Evolutionary conservation across 2,797 vertebrate species (phyloP), one percentile per base, ranked within the genome.

Genomic region (Neosalanx taihuensis): DNA sequence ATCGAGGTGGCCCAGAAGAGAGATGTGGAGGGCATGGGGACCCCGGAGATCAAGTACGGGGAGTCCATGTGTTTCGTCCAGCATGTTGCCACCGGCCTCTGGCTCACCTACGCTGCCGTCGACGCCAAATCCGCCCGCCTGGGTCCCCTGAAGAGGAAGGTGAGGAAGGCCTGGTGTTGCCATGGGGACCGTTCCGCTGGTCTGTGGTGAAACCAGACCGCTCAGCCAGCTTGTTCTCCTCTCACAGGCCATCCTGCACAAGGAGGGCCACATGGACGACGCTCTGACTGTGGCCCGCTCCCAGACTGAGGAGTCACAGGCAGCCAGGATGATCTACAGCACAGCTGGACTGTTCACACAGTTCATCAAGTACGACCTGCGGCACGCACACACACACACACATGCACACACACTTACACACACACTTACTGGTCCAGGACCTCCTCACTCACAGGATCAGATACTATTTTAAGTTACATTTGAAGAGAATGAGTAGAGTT

Each of bases 251-350:
- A 98, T 98, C 72, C 91, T 98, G 73, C 96, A 98, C 79, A 95
- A 95, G 89, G 96, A 98, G 76, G 96, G 96, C 63, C 96, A 98
- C 87, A 98, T 98, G 96, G 96, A 98, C 1, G 96, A 98, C 2
- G 95, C 95, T 0, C 90, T 98, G 69, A 96, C 95, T 0, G 92
- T 97, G 67, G 95, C 94, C 6, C 93, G 95, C 75, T 96, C 95
- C 63, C 96, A 97, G 84, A 95, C 92, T 0, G 95, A 96, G 79
- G 94, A 97, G 79, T 96, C 93, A 6, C 96, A 97, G 87, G 96
- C 96, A 2, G 94, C 95, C 61, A 92, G 96, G 64, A 97, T 98
- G 93, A 98, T 98, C 82, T 92, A 92, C 86, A 98, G 94, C 89
- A 98, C 96, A 0, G 90, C 93, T 0, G 96, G 93, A 69, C 94